phyloP scores from a whole-genome alignment of 2,113 vertebrate genomes.

The Hoplias malabaricus region DNA sequence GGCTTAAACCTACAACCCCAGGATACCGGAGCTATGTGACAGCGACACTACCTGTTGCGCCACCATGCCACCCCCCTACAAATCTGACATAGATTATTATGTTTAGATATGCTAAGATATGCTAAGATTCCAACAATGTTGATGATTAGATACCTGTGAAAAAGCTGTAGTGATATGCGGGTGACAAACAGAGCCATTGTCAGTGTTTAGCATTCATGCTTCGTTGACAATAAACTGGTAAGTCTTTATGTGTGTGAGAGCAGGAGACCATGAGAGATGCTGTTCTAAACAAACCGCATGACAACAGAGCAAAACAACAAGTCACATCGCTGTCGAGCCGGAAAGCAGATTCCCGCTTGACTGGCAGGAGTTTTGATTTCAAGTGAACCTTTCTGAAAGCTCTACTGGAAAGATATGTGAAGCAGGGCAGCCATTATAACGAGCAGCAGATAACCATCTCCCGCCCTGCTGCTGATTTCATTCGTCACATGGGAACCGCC shows the following conservation, averaged over 20 bases:
- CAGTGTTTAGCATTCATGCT: conserved; percentile 15
- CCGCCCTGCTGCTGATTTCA: conserved; percentile 27
- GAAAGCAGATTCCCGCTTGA: conserved; percentile 24
- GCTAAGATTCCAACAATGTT: neutral
- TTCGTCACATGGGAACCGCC: conserved; percentile 18
- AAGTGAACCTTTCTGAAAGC: conserved; percentile 40
- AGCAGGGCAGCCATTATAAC: conserved; percentile 26
- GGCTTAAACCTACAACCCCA: no score
- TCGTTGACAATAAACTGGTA: neutral
- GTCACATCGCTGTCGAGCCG: neutral
- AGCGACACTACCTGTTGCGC: no score
- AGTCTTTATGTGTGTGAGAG: neutral
- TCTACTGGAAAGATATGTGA: conserved; percentile 20
- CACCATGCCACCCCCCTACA: no score
- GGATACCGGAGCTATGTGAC: no score
- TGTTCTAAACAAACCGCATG: conserved; percentile 12
- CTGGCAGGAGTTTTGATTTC: conserved; percentile 44
- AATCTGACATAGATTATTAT: no score
- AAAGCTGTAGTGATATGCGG: neutral
- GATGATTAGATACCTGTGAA: no score
- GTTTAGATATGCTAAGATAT: no score
- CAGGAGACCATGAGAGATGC: neutral
- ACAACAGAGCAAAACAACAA: neutral
- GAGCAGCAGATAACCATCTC: conserved; percentile 37
- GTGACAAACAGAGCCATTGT: neutral